Evolutionary conservation across 1,140 invertebrate species (phyloP), one percentile per base, ranked within the genome.

Genomic region (Cylas formicarius): DNA sequence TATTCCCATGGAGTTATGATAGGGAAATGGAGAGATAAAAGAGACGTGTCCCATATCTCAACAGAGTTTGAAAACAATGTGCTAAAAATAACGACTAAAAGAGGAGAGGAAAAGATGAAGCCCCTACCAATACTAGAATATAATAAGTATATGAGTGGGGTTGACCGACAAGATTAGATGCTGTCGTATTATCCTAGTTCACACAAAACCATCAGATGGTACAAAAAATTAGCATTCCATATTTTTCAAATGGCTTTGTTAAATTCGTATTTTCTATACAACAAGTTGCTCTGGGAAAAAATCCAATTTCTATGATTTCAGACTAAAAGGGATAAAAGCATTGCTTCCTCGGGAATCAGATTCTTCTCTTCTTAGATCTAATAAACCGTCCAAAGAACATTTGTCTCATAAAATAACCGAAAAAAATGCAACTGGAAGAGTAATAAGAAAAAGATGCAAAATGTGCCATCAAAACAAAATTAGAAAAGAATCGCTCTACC

Each of bases 1-100:
- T 57, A 62, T 48, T 53, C 58, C 11, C 43, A 55, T 43, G 43
- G 32, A 9, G 39, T 53, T 29, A 39, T 53, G 46, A 47, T 67
- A 13, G 49, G 50, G n/a, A 67, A 68, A 54, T 67, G 66, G 62
- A 53, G 44, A 21, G 60, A 66, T 38, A 63, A 65, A 24, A 45
- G 56, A 24, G 57, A 50, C 13, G 36, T 47, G 56, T 28, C 50
- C 60, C 23, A 27, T 57, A 23, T 57, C 58, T 50, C 48, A 58
- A 33, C 41, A 27, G 42, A 50, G 22, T 49, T 37, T 27, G 17
- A 13, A 42, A 48, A 48, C 28, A 29, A 29, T 62, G 55, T 5
- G 58, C 50, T 11, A 53, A 48, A 42, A 23, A 24, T 24, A 16
- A 16, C 9, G 8, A 26, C 23, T n/a, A 44, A 17, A 34, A 44